Conservation (phyloP, 2,113 vertebrate species). For the Oceanites oceanicus region DNA sequence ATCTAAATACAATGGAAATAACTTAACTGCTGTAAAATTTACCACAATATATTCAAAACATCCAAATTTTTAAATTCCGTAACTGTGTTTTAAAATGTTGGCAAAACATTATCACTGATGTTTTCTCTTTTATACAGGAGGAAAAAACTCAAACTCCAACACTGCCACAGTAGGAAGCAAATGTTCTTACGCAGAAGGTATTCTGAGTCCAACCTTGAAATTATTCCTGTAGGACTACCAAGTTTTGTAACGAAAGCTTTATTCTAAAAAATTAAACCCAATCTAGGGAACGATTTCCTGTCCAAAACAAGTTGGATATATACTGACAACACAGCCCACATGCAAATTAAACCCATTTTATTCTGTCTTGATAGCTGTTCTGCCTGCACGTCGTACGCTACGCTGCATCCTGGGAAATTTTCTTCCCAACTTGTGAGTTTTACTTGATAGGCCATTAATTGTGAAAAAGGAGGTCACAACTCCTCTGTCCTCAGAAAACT, state of each 20-base stretch:
- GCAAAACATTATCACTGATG: background rate
- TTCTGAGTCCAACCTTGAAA: background rate
- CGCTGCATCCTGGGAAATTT: background rate
- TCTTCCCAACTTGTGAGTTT: background rate
- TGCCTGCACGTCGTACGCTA: accelerated
- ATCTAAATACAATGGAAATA: background rate
- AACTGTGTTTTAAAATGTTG: background rate
- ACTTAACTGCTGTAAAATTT: background rate
- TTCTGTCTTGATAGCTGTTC: background rate
- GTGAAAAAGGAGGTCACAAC: background rate
- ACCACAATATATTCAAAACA: background rate
- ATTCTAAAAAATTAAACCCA: background rate
- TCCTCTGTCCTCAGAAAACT: background rate
- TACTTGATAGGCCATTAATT: background rate
- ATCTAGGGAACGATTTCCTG: background rate
- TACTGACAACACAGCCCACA: background rate
- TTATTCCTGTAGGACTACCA: background rate
- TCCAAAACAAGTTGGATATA: background rate
- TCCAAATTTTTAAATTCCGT: background rate
- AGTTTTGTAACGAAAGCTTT: background rate
- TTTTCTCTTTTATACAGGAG: background rate
- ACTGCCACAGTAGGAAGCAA: background rate
- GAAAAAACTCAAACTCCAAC: background rate
- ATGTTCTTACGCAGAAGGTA: background rate
- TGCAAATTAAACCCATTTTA: background rate